phyloP scores from a whole-genome alignment of 2,888 invertebrate species.

The Parnassius orleans region DNA sequence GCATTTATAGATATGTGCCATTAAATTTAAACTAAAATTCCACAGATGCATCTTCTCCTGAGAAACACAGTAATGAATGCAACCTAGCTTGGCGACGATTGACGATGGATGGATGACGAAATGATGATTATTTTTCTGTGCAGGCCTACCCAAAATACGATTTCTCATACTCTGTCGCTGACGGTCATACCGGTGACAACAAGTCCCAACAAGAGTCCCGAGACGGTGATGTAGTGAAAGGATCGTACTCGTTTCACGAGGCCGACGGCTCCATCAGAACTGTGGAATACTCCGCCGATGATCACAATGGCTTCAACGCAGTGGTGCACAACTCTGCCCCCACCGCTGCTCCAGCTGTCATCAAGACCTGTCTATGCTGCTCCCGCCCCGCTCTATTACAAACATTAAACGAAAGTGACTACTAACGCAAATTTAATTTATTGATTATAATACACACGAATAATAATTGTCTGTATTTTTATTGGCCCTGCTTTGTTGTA shows the following conservation, averaged over 20 bases:
- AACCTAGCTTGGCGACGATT: too few relatives aligned
- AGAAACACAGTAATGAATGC: too few relatives aligned
- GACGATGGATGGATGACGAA: too few relatives aligned
- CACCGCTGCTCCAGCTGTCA: constrained; percentile 48
- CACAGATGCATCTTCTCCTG: too few relatives aligned
- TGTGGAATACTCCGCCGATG: constrained; percentile 74
- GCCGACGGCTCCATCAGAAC: constrained; percentile 75
- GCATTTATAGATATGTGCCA: too few relatives aligned
- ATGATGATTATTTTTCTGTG: constrained; percentile 18
- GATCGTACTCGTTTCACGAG: constrained; percentile 71
- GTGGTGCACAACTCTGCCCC: constrained; percentile 61
- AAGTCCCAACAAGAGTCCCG: constrained; percentile 72
- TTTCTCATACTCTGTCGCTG: constrained; percentile 74
- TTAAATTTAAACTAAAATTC: too few relatives aligned
- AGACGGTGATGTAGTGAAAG: constrained; percentile 75
- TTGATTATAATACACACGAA: too few relatives aligned
- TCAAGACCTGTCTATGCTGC: constrained; percentile 30
- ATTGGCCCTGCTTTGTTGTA: too few relatives aligned
- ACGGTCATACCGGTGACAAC: constrained; percentile 76
- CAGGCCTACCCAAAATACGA: constrained; percentile 62
- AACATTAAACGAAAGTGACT: neutral
- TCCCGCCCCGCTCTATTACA: neutral
- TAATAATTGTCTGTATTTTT: too few relatives aligned
- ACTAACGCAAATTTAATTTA: neutral
- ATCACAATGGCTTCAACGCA: constrained; percentile 69